phyloP scores from a whole-genome alignment of 1,140 invertebrate species.

The Subanguina moxae region DNA sequence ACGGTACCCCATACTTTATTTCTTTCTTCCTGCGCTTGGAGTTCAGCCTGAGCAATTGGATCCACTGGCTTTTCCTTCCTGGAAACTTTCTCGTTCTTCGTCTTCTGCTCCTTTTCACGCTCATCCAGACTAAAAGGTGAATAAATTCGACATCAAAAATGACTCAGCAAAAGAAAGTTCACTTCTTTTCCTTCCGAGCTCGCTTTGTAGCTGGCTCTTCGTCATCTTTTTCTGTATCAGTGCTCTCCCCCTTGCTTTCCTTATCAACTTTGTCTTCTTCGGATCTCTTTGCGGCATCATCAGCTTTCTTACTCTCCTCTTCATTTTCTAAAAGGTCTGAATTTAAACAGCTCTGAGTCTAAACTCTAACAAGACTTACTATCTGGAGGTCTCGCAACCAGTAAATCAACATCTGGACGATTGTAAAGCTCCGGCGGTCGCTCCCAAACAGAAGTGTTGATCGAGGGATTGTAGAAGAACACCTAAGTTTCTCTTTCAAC shows the following conservation, averaged over 20 bases:
- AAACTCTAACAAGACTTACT: conserved; percentile 11
- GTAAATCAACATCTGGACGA: conserved; percentile 56
- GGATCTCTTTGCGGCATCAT: background rate
- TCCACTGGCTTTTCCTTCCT: conserved; percentile 67
- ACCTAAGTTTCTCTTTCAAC: conserved; percentile 64
- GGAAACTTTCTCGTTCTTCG: no score
- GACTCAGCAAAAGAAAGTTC: conserved; percentile 21
- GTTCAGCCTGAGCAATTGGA: conserved; percentile 90
- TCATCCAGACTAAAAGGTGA: no score
- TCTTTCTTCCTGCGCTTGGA: conserved; percentile 84
- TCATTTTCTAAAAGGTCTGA: no score
- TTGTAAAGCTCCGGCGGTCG: conserved; percentile 78
- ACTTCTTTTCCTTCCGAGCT: conserved; percentile 55
- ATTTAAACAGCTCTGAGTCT: no score
- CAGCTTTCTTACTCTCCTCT: no score
- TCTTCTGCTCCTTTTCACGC: no score
- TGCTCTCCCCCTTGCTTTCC: background rate
- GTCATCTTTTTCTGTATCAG: background rate
- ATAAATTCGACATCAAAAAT: no score
- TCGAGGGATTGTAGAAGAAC: conserved; percentile 80
- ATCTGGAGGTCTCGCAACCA: conserved; percentile 50
- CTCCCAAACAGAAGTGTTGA: conserved; percentile 91
- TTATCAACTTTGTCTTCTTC: conserved; percentile 5
- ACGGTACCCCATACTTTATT: no score
- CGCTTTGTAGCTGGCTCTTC: conserved; percentile 57